Conservation (phyloP, 2,888 invertebrate genomes). For the Eucriotettix oculatus region DNA sequence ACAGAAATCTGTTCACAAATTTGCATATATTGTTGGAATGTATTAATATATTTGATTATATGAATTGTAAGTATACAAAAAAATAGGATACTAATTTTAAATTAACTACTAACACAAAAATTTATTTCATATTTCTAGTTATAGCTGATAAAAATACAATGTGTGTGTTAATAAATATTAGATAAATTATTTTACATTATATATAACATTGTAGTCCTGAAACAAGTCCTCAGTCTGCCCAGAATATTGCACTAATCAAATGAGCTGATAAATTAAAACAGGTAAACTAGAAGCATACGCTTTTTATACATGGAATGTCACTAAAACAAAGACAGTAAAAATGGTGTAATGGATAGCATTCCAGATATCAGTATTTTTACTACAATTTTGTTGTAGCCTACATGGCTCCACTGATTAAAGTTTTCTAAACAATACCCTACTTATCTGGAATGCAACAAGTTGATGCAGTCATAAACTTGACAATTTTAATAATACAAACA, state of each 20-base stretch:
- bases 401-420: background rate
- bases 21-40: background rate
- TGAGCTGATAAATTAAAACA: background rate
- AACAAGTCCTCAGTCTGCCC: constrained; percentile 5
- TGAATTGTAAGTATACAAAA: background rate
- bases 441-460: background rate
- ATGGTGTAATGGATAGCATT: background rate
- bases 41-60: background rate
- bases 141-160: background rate
- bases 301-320: constrained; percentile 13
- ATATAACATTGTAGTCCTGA: background rate
- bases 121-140: background rate
- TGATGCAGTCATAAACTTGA: background rate
- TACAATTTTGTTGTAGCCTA: background rate
- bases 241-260: background rate
- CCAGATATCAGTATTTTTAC: background rate
- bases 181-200: background rate
- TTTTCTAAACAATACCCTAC: background rate
- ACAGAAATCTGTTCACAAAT: background rate
- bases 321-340: constrained; percentile 10
- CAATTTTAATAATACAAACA: too few relatives aligned
- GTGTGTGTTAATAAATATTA: background rate
- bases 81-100: too few relatives aligned
- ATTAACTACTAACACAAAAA: too few relatives aligned
- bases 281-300: constrained; percentile 3